Conservation (phyloP, 2,888 invertebrate genomes). For the Autographa pulchrina region DNA sequence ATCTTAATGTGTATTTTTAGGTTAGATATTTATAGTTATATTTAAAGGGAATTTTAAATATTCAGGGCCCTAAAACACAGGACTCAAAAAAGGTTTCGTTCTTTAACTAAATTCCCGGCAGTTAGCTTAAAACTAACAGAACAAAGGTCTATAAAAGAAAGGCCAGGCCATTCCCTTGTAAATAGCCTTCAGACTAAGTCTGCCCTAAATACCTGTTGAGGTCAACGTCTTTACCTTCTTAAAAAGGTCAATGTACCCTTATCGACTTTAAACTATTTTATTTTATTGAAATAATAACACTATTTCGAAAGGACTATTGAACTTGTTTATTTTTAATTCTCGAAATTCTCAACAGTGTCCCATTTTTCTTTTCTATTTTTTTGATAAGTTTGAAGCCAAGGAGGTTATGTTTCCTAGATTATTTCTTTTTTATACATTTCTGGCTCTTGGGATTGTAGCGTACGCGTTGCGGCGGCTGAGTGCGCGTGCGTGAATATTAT, state of each 20-base stretch:
- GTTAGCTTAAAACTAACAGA: constrained; percentile 12
- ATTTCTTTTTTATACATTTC: not conserved
- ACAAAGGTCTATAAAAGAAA: constrained; percentile 16
- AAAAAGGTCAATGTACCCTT: not conserved
- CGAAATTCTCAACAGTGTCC: too few species aligned
- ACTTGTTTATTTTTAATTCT: too few species aligned
- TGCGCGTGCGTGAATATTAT: not conserved
- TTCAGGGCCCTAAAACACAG: too few species aligned
- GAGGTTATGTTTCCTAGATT: constrained; percentile 11
- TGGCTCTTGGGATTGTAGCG: not conserved
- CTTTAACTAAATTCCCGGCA: not conserved
- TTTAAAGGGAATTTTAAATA: too few species aligned
- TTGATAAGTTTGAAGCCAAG: not conserved
- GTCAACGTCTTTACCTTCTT: constrained; percentile 2
- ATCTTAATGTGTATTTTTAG: too few species aligned
- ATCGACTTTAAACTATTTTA: not conserved
- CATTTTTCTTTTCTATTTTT: not conserved
- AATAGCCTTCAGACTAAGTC: constrained; percentile 10
- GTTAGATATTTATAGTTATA: too few species aligned
- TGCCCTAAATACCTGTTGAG: constrained; percentile 12
- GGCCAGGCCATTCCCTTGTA: constrained; percentile 5
- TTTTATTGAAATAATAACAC: too few species aligned
- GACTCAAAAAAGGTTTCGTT: not conserved
- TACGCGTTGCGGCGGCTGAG: not conserved
- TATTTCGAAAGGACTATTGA: too few species aligned